These are phyloP conservation scores for Myrmecobius fasciatus DNA, from an alignment of 2,113 vertebrate genomes.

Conservation along the genomic window DNA sequence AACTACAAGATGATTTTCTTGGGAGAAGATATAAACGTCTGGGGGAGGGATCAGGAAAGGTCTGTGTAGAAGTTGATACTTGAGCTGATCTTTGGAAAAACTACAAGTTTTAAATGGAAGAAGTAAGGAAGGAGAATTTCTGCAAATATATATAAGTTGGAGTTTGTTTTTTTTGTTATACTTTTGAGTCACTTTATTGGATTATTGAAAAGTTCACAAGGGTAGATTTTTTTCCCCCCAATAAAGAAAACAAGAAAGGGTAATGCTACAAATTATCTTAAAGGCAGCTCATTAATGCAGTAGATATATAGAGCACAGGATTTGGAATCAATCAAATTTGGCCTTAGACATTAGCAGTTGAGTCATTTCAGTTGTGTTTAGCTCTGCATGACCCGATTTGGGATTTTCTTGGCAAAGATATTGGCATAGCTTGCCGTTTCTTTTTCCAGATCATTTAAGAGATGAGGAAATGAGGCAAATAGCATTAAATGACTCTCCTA, in stretches of 20 bases:
- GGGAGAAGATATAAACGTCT: neutral
- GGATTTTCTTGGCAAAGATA: no score
- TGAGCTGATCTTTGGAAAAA: neutral
- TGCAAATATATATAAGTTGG: neutral
- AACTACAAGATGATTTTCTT: neutral
- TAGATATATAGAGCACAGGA: neutral
- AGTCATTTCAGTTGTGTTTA: no score
- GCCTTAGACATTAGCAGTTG: neutral
- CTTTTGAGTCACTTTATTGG: neutral
- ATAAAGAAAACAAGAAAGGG: conserved; percentile 2
- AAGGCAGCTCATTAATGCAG: neutral
- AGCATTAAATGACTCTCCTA: neutral
- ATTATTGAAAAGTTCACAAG: neutral
- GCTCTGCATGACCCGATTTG: no score
- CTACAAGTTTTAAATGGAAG: neutral
- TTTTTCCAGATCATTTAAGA: no score
- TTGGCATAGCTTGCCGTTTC: no score
- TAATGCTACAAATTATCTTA: neutral
- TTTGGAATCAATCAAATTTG: neutral
- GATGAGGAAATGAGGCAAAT: no score
- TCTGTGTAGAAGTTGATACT: neutral
- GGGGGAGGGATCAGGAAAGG: neutral
- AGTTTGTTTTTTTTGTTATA: neutral
- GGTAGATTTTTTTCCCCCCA: neutral
- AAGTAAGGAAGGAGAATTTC: neutral